Percentiles rank a stretch among this genome's conserved stretches.
These are phyloP conservation scores for Sarcophaga peregrina DNA, from an alignment of 1,140 invertebrate species.

Conservation along the genomic window DNA sequence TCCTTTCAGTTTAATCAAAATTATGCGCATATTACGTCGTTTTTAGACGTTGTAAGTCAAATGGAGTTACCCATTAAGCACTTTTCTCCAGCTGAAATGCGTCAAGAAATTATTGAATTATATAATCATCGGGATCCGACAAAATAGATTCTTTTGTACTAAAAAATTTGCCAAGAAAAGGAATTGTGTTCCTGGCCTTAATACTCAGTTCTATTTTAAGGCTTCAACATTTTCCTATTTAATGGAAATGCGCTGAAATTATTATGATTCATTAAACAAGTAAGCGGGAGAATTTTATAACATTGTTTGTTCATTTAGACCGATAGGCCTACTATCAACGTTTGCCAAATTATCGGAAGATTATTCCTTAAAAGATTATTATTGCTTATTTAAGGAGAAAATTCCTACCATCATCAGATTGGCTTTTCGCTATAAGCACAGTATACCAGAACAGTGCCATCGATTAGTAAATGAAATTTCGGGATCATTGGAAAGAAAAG, in stretches of 20 bases:
- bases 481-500: neutral
- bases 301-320: neutral
- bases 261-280: too few relatives aligned
- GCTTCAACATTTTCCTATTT: neutral
- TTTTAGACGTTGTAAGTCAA: neutral
- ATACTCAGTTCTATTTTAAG: neutral
- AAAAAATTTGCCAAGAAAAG: neutral
- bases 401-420: too few relatives aligned
- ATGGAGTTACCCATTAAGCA: too few relatives aligned
- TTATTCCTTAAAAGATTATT: neutral
- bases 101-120: neutral
- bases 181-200: neutral
- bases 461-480: neutral
- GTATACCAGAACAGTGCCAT: slow-evolving; percentile 6
- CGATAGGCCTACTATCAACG: neutral
- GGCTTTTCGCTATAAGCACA: too few relatives aligned
- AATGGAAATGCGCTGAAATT: neutral
- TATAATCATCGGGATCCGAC: neutral
- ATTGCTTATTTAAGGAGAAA: too few relatives aligned
- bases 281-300: neutral
- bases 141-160: neutral
- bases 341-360: neutral
- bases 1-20: too few relatives aligned
- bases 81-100: neutral
- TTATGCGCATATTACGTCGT: too few relatives aligned